Evolutionary conservation across 1,140 invertebrate species (phyloP).

Genomic region (Zeugodacus cucurbitae): DNA sequence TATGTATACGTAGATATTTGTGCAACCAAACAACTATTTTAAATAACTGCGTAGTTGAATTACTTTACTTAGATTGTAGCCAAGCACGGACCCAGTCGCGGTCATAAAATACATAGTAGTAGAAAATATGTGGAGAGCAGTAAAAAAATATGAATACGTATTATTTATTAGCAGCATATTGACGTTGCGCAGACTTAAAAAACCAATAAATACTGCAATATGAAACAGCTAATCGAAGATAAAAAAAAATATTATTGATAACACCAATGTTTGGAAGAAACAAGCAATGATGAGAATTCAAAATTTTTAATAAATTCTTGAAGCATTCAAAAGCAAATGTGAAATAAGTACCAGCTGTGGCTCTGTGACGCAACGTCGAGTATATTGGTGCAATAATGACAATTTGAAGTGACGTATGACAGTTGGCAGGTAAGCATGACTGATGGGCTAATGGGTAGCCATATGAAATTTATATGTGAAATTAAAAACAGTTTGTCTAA

Average conservation of each 20-base stretch:
- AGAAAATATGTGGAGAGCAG: not conserved
- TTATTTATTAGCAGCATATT: not conserved
- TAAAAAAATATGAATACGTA: not conserved
- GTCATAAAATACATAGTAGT: slow-evolving; percentile 7
- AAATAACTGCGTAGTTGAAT: slow-evolving; percentile 21
- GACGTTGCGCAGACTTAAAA: not conserved
- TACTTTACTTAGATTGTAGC: not conserved
- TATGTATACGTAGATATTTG: not conserved
- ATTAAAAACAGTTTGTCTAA: too few relatives aligned
- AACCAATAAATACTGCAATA: too few relatives aligned
- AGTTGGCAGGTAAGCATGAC: too few relatives aligned
- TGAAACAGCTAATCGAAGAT: too few relatives aligned
- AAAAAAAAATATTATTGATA: not conserved
- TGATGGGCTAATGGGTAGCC: too few relatives aligned
- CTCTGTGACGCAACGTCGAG: too few relatives aligned
- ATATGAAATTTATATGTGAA: too few relatives aligned
- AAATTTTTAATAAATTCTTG: not conserved
- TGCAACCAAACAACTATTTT: not conserved
- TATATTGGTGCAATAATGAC: too few relatives aligned
- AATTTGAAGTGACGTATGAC: too few relatives aligned
- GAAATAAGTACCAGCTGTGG: too few relatives aligned
- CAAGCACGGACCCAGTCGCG: not conserved
- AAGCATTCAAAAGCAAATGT: too few relatives aligned
- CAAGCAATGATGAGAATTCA: not conserved
- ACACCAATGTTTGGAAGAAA: too few relatives aligned